Evolutionary conservation across 1,140 invertebrate species (phyloP).

Genomic region (Aphaenogaster rudis): DNA sequence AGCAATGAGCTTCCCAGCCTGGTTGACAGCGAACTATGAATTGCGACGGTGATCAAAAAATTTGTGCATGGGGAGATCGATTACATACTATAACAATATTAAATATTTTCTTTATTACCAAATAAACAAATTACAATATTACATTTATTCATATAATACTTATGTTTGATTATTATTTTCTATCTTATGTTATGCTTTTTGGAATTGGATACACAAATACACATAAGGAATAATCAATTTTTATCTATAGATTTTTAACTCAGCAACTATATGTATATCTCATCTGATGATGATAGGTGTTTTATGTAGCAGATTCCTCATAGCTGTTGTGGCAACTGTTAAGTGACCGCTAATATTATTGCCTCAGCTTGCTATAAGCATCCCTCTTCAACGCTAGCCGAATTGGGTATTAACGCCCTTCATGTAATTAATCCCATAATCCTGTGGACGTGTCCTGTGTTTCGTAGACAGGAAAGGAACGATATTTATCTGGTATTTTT

Average conservation of each 20-base stretch:
- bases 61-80: constrained; percentile 16
- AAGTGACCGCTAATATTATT: constrained; percentile 63
- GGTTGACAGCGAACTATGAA: constrained; percentile 45
- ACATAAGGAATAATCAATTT: not conserved
- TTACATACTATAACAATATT: constrained; percentile 25
- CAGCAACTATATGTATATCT: not conserved
- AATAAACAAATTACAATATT: not conserved
- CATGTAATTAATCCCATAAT: constrained; percentile 85
- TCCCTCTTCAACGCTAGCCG: constrained; percentile 81
- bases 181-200: not conserved
- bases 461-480: constrained; percentile 72
- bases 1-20: constrained; percentile 83
- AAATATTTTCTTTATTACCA: constrained; percentile 7
- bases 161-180: not conserved
- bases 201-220: not conserved
- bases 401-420: constrained; percentile 85
- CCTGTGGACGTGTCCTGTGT: constrained; percentile 79
- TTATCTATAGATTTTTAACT: not conserved
- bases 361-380: constrained; percentile 77
- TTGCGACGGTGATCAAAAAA: constrained; percentile 58
- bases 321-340: constrained; percentile 32
- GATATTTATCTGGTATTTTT: constrained; percentile 33
- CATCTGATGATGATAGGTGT: not conserved
- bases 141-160: not conserved
- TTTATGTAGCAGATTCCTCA: constrained; percentile 12